Base-by-base conservation (phyloP, 2,113 vertebrate species). In the Oxyruncus cristatus region DNA sequence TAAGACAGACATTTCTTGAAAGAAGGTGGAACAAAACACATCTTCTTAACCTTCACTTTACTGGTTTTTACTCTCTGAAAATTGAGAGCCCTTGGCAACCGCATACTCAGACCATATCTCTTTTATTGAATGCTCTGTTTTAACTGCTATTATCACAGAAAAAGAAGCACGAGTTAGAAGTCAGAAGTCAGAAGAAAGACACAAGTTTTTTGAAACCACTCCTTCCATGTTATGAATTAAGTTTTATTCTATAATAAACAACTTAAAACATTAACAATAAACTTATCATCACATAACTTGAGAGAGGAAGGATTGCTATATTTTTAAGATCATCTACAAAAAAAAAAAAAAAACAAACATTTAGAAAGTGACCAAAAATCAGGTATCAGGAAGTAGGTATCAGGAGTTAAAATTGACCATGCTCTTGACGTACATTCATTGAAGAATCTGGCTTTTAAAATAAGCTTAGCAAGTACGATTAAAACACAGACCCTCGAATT, bases 131-230 rank as follows among this genome's bases (percentile, higher is more conserved):
- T 91, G 61, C 55, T 91, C 63, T 3, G 8, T 74, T 91, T 28
- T 21, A 62, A 12, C 23, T 37, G 26, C 24, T 91, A 12, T 94
- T 26, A 17, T 59, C 23, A 59, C 14, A 59, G 30, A 32, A 53
- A 21, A 58, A 56, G 55, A 13, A 58, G 33, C 22, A 58, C 9
- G 14, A n/a, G 33, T 58, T 11, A n/a, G 33, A n/a, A 58, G 33
- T 58, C 18, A n/a, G 33, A n/a, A 58, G 13, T 13, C 56, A 35
- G 56, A 85, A 88, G n/a, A 76, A 78, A 50, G 73, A 58, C 37
- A 58, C 26, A 49, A 96, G 37, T 39, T 65, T 96, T 91, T 94
- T 93, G 86, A 94, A 93, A 56, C 22, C 33, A 87, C 30, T 75
- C 18, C 10, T 15, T 80, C 18, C 52, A 5, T 21, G 12, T 27